These are phyloP conservation scores for Polydrusus pterygomalis DNA, from an alignment of 2,888 invertebrate species.

Conservation along the genomic window DNA sequence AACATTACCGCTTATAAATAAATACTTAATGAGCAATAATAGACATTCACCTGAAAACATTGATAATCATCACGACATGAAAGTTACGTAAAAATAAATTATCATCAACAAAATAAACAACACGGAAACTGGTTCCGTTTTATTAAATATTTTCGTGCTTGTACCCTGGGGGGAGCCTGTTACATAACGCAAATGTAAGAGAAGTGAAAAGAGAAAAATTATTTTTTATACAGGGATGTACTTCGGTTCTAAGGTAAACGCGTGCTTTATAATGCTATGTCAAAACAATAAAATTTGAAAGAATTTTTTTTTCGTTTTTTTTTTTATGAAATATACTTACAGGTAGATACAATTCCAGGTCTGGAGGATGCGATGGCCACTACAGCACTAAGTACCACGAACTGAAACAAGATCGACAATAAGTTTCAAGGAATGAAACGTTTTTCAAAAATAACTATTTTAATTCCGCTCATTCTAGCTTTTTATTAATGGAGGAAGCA, in stretches of 20 bases:
- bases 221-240: no score
- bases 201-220: neutral
- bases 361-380: slow-evolving; percentile 42
- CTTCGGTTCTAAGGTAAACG: no score
- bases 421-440: neutral
- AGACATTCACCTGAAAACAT: neutral
- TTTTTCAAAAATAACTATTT: no score
- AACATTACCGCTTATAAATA: neutral
- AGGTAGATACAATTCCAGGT: slow-evolving; percentile 50
- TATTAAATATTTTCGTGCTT: neutral
- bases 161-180: neutral
- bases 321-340: slow-evolving; percentile 45
- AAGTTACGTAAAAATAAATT: neutral
- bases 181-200: neutral
- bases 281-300: no score
- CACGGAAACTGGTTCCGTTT: neutral
- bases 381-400: slow-evolving; percentile 46
- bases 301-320: no score
- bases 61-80: neutral
- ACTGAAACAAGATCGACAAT: slow-evolving; percentile 38
- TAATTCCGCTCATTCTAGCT: no score
- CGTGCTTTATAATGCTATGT: no score
- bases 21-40: neutral
- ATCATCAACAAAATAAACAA: neutral
- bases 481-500: no score